Conservation (phyloP, 2,888 invertebrate genomes). For the Slavum lentiscoides region DNA sequence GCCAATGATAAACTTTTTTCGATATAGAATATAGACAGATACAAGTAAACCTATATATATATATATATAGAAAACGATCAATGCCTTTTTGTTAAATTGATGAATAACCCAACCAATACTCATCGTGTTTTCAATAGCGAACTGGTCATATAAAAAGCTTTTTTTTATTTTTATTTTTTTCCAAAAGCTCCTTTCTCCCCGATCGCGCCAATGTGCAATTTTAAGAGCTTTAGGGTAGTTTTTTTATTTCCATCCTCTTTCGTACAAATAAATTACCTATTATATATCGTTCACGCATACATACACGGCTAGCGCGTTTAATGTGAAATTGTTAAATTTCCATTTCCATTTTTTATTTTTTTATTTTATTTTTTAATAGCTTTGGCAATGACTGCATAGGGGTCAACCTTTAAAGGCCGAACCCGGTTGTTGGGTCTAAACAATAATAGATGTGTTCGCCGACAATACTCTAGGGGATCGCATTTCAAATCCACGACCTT, state of each 20-base stretch:
- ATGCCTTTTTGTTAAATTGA: slow-evolving; percentile 25
- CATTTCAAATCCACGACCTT: slow-evolving; percentile 49
- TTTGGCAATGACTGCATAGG: slow-evolving; percentile 45
- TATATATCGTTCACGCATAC: slow-evolving; percentile 29
- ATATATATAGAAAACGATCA: slow-evolving; percentile 1
- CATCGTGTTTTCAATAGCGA: slow-evolving; percentile 26
- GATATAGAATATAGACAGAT: not conserved
- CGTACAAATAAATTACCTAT: slow-evolving; percentile 49
- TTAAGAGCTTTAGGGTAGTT: slow-evolving; percentile 34
- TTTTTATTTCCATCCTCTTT: not conserved
- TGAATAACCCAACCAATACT: slow-evolving; percentile 14
- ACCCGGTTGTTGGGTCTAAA: slow-evolving; percentile 28
- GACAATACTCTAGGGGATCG: slow-evolving; percentile 43
- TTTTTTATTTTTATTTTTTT: slow-evolving; percentile 12
- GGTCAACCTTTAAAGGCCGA: slow-evolving; percentile 52
- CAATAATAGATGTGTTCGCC: slow-evolving; percentile 50
- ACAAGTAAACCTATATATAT: not conserved
- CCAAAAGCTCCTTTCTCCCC: not conserved
- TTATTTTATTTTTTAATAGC: slow-evolving; percentile 41
- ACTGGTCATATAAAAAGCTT: not conserved
- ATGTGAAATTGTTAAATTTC: slow-evolving; percentile 44
- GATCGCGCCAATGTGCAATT: not conserved
- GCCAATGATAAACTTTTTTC: not conserved
- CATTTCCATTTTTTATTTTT: not conserved
- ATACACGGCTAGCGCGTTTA: not conserved